Base-by-base conservation (phyloP, 2,888 invertebrate genomes). In the Agrypnus murinus region DNA sequence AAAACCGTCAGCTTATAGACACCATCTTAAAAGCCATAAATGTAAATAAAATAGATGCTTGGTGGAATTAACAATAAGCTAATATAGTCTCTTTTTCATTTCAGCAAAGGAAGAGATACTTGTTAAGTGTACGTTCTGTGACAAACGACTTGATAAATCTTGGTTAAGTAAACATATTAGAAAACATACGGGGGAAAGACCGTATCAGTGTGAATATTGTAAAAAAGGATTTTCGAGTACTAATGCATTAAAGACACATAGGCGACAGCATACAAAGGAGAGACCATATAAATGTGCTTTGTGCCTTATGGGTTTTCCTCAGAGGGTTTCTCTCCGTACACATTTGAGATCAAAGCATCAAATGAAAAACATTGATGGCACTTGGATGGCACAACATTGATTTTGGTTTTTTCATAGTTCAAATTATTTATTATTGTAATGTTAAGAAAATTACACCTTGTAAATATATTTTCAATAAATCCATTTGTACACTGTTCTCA, bases 151-250 rank as follows among this genome's bases (percentile, higher is more conserved):
- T 17, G 38, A 62, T 34, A 55, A 43, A 14, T 17, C 60, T 12
- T 17, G 7, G 3, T 32, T 71, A 14, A 60, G 53, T 12, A 65
- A 66, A 63, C 70, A 71, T 36, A 53, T 66, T 4, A 43, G 48
- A 14, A 60, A 34, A 31, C 70, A 72, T n/a, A 73, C 68, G 4
- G 66, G 65, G 0, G 70, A 65, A 57, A 59, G 66, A 62, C 70
- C 70, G 6, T 62, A 71, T 32, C 46, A 34, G 2, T 71, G 70
- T 10, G 43, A 66, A 46, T 71, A 45, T 46, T 71, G 70, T 32
- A 55, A 66, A 2, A 71, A 66, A 32, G 66, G 66, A 14, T 71
- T 66, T 71, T 66, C 70, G 0, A 66, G 57, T 1, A n/a, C 12
- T 19, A 38, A 66, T 19, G 66, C 66, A 4, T 32, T 66, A 14